Base-by-base conservation (phyloP, 2,888 invertebrate species). In the Lasioglossum lativentre region DNA sequence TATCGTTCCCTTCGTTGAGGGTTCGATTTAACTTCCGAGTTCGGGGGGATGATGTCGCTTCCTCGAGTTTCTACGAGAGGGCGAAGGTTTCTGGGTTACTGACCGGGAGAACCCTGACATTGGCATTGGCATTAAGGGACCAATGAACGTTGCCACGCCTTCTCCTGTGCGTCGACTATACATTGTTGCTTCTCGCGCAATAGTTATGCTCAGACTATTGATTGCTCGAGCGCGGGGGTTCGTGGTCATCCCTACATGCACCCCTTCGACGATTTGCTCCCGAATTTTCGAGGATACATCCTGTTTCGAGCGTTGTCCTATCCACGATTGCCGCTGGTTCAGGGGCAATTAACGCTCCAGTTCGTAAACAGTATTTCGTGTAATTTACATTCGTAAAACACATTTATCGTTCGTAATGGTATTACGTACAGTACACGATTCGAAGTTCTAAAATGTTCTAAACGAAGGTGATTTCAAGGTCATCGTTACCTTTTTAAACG, bases 101-200 rank as follows among this genome's bases (percentile, higher is more conserved):
- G 90, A 88, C 90, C 91, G 90, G 89, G 85, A 85, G 91, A 92
- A 89, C 91, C 90, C 92, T 94, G 94, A 94, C 94, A 94, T 94
- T 94, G 94, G 93, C 94, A 94, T 93, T 94, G 94, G 92, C 89
- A 91, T 92, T 91, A 91, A 91, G 89, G 90, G 92, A 90, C 87
- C 92, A 90, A 91, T 87, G 93, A 93, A 91, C 93, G 88, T 84
- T 90, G 93, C 92, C 92, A 92, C 92, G 92, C 93, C 92, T 94
- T 93, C 90, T 87, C 80, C 86, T 73, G 75, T 91, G 86, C 87
- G 83, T 89, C 87, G 85, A 63, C 84, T 87, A 83, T 87, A 86
- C 87, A 83, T 87, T 87, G 87, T 87, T 87, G 87, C 87, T 87
- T 86, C 81, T 76, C 86, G 90, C 86, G 86, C 88, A 89, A 80